phyloP scores from a whole-genome alignment of 1,140 invertebrate genomes.

The Goniozus legneri region DNA sequence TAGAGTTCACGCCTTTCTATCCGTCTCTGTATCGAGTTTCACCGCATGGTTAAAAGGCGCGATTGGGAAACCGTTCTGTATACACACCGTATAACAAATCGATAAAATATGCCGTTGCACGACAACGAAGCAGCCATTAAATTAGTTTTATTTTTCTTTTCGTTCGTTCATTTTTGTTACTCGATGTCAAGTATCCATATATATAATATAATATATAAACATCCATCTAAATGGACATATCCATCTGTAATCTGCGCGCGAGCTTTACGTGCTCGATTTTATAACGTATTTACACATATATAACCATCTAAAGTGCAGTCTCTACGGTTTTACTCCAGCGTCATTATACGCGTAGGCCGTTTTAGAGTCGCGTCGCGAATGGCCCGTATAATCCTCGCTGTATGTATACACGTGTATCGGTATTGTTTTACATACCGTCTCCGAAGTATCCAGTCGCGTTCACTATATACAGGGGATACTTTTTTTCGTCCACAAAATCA shows the following conservation, averaged over 20 bases:
- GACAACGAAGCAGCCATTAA: slow-evolving; percentile 1
- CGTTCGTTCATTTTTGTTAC: slow-evolving; percentile 15
- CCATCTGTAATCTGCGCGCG: slow-evolving; percentile 32
- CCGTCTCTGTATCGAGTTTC: no score
- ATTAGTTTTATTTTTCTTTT: background rate
- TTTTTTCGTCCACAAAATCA: no score
- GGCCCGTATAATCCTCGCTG: no score
- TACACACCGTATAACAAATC: slow-evolving; percentile 38
- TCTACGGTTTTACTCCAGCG: slow-evolving; percentile 23
- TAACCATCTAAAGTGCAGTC: slow-evolving; percentile 33
- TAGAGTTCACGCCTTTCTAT: no score
- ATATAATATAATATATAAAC: slow-evolving; percentile 40
- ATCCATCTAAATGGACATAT: slow-evolving; percentile 43
- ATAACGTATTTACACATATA: slow-evolving; percentile 29
- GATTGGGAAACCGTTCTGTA: slow-evolving; percentile 10
- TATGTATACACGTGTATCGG: no score
- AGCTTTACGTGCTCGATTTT: slow-evolving; percentile 2
- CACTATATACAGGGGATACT: no score
- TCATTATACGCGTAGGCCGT: slow-evolving; percentile 22
- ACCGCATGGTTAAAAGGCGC: no score
- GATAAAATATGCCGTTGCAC: slow-evolving; percentile 23
- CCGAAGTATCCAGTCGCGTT: no score
- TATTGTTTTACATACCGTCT: no score
- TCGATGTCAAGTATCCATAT: slow-evolving; percentile 21
- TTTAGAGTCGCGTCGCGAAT: no score